phyloP scores from a whole-genome alignment of 2,888 invertebrate genomes.

The Hirudinaria manillensis region DNA sequence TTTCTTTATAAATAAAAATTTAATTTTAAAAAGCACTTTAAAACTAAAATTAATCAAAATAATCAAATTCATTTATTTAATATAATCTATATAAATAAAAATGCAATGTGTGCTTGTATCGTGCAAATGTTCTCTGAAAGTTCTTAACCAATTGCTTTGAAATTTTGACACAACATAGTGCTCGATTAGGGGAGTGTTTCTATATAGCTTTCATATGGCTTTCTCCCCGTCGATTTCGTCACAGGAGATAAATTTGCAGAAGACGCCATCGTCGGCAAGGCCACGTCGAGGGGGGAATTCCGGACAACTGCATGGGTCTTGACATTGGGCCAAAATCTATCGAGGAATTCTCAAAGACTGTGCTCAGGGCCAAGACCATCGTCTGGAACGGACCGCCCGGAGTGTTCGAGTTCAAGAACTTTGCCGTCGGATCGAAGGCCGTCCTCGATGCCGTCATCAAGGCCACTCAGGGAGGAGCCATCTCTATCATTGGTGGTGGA shows the following conservation, averaged over 20 bases:
- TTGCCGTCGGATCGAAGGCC: constrained; percentile 79
- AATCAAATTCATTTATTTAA: too few relatives aligned
- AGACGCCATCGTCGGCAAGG: constrained; percentile 72
- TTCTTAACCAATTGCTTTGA: too few relatives aligned
- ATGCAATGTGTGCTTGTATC: too few relatives aligned
- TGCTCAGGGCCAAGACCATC: constrained; percentile 84
- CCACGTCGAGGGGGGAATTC: constrained; percentile 67
- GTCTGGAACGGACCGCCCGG: constrained; percentile 99
- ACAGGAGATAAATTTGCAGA: constrained; percentile 80
- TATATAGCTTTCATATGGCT: too few relatives aligned
- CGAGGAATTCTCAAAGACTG: constrained; percentile 71
- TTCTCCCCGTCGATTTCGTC: constrained; percentile 89
- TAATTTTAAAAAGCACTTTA: too few relatives aligned
- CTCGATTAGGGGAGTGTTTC: too few relatives aligned
- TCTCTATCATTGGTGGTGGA: constrained; percentile 88
- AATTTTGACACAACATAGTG: too few relatives aligned
- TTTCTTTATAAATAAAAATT: too few relatives aligned
- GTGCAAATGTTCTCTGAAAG: too few relatives aligned
- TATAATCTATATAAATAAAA: too few relatives aligned
- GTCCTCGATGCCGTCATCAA: constrained; percentile 91
- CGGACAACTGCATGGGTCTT: constrained; percentile 61
- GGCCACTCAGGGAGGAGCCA: constrained; percentile 74
- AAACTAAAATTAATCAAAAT: too few relatives aligned
- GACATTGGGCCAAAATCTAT: constrained; percentile 84
- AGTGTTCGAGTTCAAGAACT: constrained; percentile 93